Evolutionary conservation across 1,140 invertebrate species (phyloP).

Genomic region (Zaprionus ghesquierei): DNA sequence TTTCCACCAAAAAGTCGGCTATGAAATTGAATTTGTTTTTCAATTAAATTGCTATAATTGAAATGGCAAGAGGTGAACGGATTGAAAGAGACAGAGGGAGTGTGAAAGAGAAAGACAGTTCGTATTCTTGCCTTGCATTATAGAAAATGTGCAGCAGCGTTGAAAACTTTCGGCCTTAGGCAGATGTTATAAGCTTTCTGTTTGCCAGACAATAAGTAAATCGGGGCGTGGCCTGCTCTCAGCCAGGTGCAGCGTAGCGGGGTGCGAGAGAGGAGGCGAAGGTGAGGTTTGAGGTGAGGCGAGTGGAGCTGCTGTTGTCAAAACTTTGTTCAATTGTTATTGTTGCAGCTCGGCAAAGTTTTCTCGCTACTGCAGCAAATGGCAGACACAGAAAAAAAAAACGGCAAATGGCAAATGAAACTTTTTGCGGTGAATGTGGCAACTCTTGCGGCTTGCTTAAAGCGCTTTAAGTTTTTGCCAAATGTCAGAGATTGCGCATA

Average conservation of each 20-base stretch:
- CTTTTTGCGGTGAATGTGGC: not conserved
- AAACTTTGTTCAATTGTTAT: conserved; percentile 71
- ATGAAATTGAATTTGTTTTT: conserved; percentile 69
- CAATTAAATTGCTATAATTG: conserved; percentile 67
- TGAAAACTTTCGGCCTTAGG: conserved; percentile 35
- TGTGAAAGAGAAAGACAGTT: not conserved
- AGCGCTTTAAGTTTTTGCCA: conserved; percentile 64
- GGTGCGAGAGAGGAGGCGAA: not conserved
- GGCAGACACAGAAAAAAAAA: not conserved
- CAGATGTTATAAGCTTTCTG: conserved; percentile 44
- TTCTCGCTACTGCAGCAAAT: conserved; percentile 19
- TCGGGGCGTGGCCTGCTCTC: conserved; percentile 29
- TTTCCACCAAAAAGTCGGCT: conserved; percentile 31
- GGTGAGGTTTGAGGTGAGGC: not conserved
- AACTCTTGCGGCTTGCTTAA: conserved; percentile 39
- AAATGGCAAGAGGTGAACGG: conserved; percentile 31
- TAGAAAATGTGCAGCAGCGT: conserved; percentile 46
- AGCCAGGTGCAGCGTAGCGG: conserved; percentile 35
- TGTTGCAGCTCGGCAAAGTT: conserved; percentile 59
- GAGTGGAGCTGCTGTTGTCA: conserved; percentile 25
- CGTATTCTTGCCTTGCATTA: conserved; percentile 48
- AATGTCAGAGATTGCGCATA: conserved; percentile 68
- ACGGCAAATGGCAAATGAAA: conserved; percentile 17
- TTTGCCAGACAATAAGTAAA: conserved; percentile 45
- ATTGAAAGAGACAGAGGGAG: not conserved